Base-by-base conservation (phyloP, 2,113 vertebrate genomes). In the Chaenocephalus aceratus region DNA sequence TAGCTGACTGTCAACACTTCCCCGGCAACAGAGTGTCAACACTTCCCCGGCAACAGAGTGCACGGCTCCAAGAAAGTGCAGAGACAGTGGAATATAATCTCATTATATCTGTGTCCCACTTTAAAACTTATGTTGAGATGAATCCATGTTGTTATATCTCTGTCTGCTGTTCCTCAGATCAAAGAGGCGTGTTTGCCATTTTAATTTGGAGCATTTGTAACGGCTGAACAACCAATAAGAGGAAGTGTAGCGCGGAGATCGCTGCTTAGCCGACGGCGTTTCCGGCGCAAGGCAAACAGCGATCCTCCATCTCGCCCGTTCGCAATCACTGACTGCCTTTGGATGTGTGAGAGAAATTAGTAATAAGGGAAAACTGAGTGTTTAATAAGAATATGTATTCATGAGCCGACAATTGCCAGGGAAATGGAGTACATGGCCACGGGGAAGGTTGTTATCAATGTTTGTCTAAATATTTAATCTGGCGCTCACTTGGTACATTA, bases 381-480 rank as follows among this genome's bases (percentile, higher is more conserved):
- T 86, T 85, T 71, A 78, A 83, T 88, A 73, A 76, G 75, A 84
- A 68, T 75, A 66, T 84, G 71, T 78, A 85, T 89, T 82, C 67
- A 80, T 80, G 74, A 86, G 81, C 18, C 10, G 49, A 80, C 67
- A 77, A 73, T 79, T 80, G 78, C 66, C 41, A 13, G 36, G 61
- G 75, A 86, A 88, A 88, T 76, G 68, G 62, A 86, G 58, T 62
- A 72, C 75, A 79, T 81, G 5, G 69, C 87, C 79, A 71, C 21
- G 10, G 86, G 87, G 77, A 85, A 82, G 75, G 77, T 86, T 86
- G 77, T 89, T 86, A 84, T 85, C 85, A 61, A 68, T 87, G 84
- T 86, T 85, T 82, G 72, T 77, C 73, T 85, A 68, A 86, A 86
- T 90, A 86, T 84, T 89, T 91, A 85, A 90, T 90, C 77, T 58